Evolutionary conservation across 1,140 invertebrate genomes (phyloP).

Genomic region (Heliconius eleuchia): DNA sequence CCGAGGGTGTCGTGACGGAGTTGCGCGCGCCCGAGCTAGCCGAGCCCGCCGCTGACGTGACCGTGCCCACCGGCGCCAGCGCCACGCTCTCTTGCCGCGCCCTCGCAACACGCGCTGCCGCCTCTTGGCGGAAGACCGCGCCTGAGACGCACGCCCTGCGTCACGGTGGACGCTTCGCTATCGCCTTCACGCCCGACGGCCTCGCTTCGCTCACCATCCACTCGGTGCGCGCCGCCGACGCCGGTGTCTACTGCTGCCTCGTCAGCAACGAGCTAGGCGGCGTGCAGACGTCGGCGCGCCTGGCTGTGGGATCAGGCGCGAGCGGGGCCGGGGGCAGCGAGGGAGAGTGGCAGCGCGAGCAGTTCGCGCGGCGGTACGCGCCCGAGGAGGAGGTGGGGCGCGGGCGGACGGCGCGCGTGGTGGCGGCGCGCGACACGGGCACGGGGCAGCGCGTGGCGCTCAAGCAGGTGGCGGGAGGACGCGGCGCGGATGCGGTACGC

Average conservation of each 20-base stretch:
- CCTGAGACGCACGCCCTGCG: conserved; percentile 80
- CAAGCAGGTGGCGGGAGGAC: conserved; percentile 86
- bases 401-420: conserved; percentile 85
- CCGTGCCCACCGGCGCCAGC: conserved; percentile 55
- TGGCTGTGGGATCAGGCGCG: conserved; percentile 74
- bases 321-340: conserved; percentile 82
- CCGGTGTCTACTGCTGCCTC: conserved; percentile 84
- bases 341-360: conserved; percentile 82
- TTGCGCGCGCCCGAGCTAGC: conserved; percentile 71
- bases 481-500: conserved; percentile 81
- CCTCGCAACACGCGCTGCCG: conserved; percentile 63
- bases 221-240: conserved; percentile 82
- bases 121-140: conserved; percentile 83
- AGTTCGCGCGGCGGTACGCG: conserved; percentile 83
- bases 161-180: conserved; percentile 77
- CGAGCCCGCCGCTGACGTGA: conserved; percentile 70
- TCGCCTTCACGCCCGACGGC: conserved; percentile 76
- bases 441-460: conserved; percentile 89
- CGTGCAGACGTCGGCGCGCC: conserved; percentile 79
- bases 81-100: conserved; percentile 69
- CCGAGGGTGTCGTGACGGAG: conserved; percentile 69
- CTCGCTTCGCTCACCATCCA: conserved; percentile 80
- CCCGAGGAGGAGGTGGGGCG: conserved; percentile 87
- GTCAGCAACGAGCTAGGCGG: conserved; percentile 84
- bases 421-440: conserved; percentile 85